Evolutionary conservation across 2,113 vertebrate species (phyloP).

Genomic region (Alosa alosa): DNA sequence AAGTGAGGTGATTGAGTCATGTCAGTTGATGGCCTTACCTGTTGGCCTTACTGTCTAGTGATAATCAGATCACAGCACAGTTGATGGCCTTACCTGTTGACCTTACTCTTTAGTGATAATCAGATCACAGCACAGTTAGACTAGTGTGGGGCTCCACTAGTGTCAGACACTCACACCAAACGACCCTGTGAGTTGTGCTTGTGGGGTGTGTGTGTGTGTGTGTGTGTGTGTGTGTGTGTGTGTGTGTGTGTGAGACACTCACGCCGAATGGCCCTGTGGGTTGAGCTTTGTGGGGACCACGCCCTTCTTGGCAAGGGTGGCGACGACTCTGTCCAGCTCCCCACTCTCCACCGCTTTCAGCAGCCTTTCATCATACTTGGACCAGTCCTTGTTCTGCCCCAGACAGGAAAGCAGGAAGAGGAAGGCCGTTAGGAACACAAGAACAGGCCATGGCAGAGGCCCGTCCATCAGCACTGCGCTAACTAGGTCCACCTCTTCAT

Average conservation of each 20-base stretch:
- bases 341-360: constrained; percentile 94
- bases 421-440: background rate
- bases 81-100: no score
- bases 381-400: constrained; percentile 88
- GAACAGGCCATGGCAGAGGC: background rate
- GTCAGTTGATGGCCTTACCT: background rate
- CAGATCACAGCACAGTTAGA: no score
- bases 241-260: constrained; percentile 64
- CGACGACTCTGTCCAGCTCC: constrained; percentile 88
- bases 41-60: background rate
- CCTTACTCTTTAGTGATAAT: no score
- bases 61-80: background rate
- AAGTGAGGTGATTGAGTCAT: background rate
- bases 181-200: no score
- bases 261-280: constrained; percentile 91
- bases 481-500: background rate
- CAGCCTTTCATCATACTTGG: constrained; percentile 93
- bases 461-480: background rate
- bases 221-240: constrained; percentile 3
- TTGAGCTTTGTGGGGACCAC: constrained; percentile 87
- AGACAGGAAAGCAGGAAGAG: constrained; percentile 18
- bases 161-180: background rate
- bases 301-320: constrained; percentile 89
- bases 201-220: background rate
- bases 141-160: no score